These are phyloP conservation scores for Pseudachorutes palmiensis DNA, from an alignment of 1,140 invertebrate species.

Conservation along the genomic window DNA sequence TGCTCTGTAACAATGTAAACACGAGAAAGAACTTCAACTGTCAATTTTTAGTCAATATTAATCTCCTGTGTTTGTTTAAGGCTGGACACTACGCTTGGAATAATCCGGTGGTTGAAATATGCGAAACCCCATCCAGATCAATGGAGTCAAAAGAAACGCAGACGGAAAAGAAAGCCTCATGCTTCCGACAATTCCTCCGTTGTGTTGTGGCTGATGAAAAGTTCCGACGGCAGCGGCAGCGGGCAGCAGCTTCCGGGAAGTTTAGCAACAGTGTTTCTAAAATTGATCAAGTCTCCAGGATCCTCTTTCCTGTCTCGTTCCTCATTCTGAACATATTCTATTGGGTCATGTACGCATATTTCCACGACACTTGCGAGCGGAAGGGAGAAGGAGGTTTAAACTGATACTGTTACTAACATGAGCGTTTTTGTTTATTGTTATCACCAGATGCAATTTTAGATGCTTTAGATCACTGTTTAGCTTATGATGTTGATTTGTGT, in stretches of 20 bases:
- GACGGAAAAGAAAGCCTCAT: conserved; percentile 61
- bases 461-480: no score
- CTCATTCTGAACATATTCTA: conserved; percentile 20
- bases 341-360: conserved; percentile 21
- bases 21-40: neutral
- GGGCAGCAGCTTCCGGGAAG: conserved; percentile 42
- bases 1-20: conserved; percentile 2
- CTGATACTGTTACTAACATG: no score
- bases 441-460: no score
- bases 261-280: conserved; percentile 71
- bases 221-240: conserved; percentile 56
- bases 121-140: neutral
- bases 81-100: neutral
- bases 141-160: conserved; percentile 51
- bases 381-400: neutral
- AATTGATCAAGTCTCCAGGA: conserved; percentile 73
- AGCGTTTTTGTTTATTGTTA: no score
- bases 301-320: conserved; percentile 71
- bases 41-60: neutral
- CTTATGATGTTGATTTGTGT: no score
- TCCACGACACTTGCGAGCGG: conserved; percentile 19
- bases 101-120: neutral
- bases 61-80: neutral
- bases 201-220: conserved; percentile 69
- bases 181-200: conserved; percentile 66